A percentile compares a stretch with the other conserved stretches of the same genome.
phyloP scores from a whole-genome alignment of 1,140 invertebrate genomes.

The Muscidifurax raptorellus region DNA sequence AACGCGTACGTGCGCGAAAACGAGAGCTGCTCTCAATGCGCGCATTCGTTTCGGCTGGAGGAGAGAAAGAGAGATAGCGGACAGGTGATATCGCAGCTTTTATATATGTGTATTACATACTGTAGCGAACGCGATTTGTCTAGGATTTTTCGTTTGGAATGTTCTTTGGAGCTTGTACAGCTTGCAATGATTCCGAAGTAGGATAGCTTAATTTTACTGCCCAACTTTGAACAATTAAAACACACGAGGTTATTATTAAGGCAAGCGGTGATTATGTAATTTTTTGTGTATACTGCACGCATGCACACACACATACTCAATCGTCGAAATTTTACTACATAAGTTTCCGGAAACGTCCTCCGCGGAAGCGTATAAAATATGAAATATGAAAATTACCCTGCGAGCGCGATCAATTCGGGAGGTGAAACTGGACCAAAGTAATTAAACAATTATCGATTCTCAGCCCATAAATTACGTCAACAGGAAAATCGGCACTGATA shows the following conservation, averaged over 20 bases:
- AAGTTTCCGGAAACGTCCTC: neutral
- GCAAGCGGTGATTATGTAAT: neutral
- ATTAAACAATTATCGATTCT: conserved; percentile 40
- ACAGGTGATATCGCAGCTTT: conserved; percentile 9
- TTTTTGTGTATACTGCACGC: neutral
- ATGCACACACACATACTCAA: neutral
- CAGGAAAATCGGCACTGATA: conserved; percentile 13
- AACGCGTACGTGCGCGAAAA: conserved; percentile 46
- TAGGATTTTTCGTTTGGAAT: too few species aligned
- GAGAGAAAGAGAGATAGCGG: neutral
- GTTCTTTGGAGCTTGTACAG: too few species aligned
- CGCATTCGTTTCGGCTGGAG: neutral
- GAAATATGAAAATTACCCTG: conserved; percentile 32
- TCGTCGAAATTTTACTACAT: neutral
- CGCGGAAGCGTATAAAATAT: conserved; percentile 11
- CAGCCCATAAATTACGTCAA: conserved; percentile 5
- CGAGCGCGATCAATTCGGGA: conserved; percentile 3
- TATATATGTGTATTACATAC: too few species aligned
- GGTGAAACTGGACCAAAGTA: conserved; percentile 35
- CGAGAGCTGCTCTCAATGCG: conserved; percentile 1
- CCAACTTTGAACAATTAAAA: too few species aligned
- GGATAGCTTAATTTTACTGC: too few species aligned
- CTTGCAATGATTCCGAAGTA: too few species aligned
- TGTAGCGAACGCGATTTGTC: neutral
- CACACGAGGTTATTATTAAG: too few species aligned